Evolutionary conservation across 2,888 invertebrate species (phyloP), one percentile per base, ranked within the genome.

Genomic region (Drosophila mulleri): DNA sequence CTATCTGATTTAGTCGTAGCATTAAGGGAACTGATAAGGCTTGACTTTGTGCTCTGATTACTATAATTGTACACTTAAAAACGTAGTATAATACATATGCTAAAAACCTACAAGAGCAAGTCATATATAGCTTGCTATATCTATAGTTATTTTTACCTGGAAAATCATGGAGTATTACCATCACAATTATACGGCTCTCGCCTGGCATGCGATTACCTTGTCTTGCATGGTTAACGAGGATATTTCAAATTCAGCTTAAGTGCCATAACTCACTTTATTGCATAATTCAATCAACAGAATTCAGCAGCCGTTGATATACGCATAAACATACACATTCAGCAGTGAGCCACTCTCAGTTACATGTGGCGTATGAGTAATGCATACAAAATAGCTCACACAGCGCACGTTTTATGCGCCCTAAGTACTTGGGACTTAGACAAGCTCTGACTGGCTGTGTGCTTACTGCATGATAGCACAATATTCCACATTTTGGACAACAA

Each of bases 391-490:
- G 44, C 67, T 54, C 39, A 53, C 45, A 50, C 32, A 68, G 63
- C 26, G n/a, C 52, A 67, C 66, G 64, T 67, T 72, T 70, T 80
- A 77, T 66, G 67, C 62, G 65, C 42, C 47, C 52, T 63, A 78
- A 73, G 62, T 57, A 75, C 67, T 73, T 67, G 52, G 35, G 67
- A 61, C 58, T 74, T 75, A 54, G 52, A 45, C 68, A 81, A 82
- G 66, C 63, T 62, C 23, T 35, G 67, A 42, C 44, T 59, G 47
- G 39, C 59, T 67, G 57, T 65, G 52, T 72, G 75, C 42, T 58
- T 67, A 68, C 64, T 79, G 72, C 57, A 61, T 78, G 78, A 75
- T 77, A 72, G 57, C 73, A 78, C 53, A 60, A 64, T 68, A 77
- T 72, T 77, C 65, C 64, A 59, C 48, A 59, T 60, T 54, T 59